Conservation (phyloP, 2,888 invertebrate genomes). For the Imbricaverruca yamaguchii region DNA sequence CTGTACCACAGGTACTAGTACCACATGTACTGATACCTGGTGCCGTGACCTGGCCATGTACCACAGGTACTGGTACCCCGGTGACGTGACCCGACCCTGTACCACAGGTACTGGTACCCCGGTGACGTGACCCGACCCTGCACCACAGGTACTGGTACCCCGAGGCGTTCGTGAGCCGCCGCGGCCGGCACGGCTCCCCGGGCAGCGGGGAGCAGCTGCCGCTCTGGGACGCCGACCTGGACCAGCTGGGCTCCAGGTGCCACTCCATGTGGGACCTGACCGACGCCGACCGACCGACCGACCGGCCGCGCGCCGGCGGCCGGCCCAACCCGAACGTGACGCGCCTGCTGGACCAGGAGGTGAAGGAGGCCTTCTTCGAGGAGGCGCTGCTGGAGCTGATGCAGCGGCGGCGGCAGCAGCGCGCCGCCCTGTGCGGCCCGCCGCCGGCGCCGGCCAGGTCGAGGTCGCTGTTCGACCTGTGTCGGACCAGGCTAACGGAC, state of each 20-base stretch:
- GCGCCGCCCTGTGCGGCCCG: neutral
- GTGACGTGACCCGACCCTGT: too few relatives aligned
- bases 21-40: too few relatives aligned
- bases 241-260: neutral
- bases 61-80: too few relatives aligned
- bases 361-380: slow-evolving; percentile 6
- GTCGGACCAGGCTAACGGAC: neutral
- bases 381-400: neutral
- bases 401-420: neutral
- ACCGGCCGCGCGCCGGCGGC: too few relatives aligned
- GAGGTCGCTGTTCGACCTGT: neutral
- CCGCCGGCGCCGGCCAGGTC: neutral
- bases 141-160: slow-evolving; percentile 7
- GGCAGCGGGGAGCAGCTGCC: neutral
- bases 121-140: too few relatives aligned
- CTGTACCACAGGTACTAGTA: too few relatives aligned
- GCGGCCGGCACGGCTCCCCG: neutral
- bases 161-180: neutral
- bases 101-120: too few relatives aligned
- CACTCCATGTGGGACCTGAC: neutral
- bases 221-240: slow-evolving; percentile 5
- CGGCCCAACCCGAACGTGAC: neutral
- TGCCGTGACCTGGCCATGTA: too few relatives aligned
- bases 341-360: slow-evolving; percentile 4
- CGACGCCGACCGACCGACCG: neutral